These are phyloP conservation scores for Asarcornis scutulata DNA, from an alignment of 2,113 vertebrate species.

Conservation along the genomic window DNA sequence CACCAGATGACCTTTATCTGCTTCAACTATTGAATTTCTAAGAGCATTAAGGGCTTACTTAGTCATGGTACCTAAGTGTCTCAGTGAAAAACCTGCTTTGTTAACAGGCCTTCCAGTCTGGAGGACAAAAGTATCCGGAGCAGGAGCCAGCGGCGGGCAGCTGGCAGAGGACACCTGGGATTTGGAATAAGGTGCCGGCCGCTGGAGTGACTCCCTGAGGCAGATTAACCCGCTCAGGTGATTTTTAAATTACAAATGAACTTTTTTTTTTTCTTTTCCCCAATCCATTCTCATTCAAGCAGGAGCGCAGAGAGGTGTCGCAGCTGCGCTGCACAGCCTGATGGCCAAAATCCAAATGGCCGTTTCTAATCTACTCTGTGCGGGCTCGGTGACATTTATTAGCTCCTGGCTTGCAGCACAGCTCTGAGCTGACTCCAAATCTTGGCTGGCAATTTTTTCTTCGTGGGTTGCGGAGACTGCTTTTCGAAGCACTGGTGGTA, in stretches of 20 bases:
- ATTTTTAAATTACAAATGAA: neutral
- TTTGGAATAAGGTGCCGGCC: neutral
- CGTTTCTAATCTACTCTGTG: neutral
- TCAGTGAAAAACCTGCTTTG: neutral
- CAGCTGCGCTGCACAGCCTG: neutral
- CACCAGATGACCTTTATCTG: conserved; percentile 8
- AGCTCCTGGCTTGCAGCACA: neutral
- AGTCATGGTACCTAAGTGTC: neutral
- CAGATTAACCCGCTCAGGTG: neutral
- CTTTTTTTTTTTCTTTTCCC: neutral
- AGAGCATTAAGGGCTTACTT: conserved; percentile 35
- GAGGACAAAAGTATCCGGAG: neutral
- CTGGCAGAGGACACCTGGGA: neutral
- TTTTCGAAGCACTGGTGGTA: neutral
- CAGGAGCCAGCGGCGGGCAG: neutral
- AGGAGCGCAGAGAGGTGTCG: neutral
- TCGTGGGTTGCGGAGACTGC: too few relatives aligned
- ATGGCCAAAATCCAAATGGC: neutral
- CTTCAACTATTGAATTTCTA: neutral
- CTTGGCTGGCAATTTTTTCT: neutral
- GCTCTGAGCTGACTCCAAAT: neutral
- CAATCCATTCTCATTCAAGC: neutral
- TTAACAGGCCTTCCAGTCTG: neutral
- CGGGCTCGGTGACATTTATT: neutral
- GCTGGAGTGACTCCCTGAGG: fast-evolving